Conservation (phyloP, 2,888 invertebrate genomes). For the Hyles lineata region DNA sequence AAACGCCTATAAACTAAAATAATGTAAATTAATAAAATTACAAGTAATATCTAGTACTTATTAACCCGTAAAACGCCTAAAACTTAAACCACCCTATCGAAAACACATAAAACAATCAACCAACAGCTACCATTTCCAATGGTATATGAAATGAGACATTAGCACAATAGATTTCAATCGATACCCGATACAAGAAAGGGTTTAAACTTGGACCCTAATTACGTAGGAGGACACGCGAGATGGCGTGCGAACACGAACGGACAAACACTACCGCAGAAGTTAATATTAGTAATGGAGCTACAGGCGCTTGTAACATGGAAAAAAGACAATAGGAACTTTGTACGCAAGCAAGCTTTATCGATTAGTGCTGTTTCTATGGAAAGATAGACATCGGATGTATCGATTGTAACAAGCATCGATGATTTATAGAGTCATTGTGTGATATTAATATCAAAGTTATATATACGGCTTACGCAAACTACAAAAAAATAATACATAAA, state of each 20-base stretch:
- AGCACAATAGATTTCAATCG: constrained; percentile 19
- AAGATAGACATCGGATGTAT: too few relatives aligned
- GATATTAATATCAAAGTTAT: too few relatives aligned
- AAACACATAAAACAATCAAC: constrained; percentile 9
- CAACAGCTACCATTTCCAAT: background rate
- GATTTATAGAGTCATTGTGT: too few relatives aligned
- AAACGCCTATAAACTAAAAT: too few relatives aligned
- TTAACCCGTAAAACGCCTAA: background rate
- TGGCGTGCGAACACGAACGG: constrained; percentile 47
- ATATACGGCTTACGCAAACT: too few relatives aligned
- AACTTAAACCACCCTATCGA: background rate
- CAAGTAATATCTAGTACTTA: too few relatives aligned
- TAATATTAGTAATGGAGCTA: constrained; percentile 30
- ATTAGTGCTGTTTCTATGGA: background rate
- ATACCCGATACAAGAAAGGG: constrained; percentile 22
- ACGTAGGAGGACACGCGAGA: constrained; percentile 41
- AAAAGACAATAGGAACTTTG: background rate
- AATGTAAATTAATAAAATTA: too few relatives aligned
- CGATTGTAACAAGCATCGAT: too few relatives aligned
- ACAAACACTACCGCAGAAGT: constrained; percentile 27
- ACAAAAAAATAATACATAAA: too few relatives aligned
- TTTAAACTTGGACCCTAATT: constrained; percentile 21
- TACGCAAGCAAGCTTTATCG: background rate
- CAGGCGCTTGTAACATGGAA: constrained; percentile 7
- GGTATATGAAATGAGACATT: constrained; percentile 21